Evolutionary conservation across 1,140 invertebrate species (phyloP), one percentile per base, ranked within the genome.

Genomic region (Argopecten irradians): DNA sequence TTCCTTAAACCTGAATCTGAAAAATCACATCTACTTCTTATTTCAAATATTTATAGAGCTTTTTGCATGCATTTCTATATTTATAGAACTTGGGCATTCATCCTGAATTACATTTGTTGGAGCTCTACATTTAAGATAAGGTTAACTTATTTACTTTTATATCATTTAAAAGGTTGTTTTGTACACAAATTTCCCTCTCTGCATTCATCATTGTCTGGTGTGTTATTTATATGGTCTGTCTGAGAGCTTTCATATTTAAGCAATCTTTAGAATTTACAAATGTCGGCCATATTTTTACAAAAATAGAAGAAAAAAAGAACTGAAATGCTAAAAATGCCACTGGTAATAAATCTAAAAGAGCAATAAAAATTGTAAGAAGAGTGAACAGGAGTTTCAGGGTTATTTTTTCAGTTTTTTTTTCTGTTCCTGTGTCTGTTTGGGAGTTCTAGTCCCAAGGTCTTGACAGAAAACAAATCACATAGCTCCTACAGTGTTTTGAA

Each of bases 321-420:
- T 11, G 13, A 71, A 71, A 71, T 71, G 55, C 55, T 71, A 71
- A 71, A 71, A 71, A 71, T 71, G 55, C 55, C 55, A 71, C n/a
- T 5, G n/a, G 55, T n/a, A 71, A 71, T 71, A 71, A 71, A 71
- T 71, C 55, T 71, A 71, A n/a, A 71, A 71, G n/a, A n/a, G 55
- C 55, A 71, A 71, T 71, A 71, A 71, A 55, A 71, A 71, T 71
- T 71, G 55, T 71, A 71, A 71, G 43, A 46, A 46, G 55, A 71
- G 55, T 5, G 55, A 71, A n/a, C 55, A 71, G 55, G 28, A 71
- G 55, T 71, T 71, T 71, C 55, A 71, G 55, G 55, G 55, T 71
- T 46, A 46, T 16, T 8, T 46, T 46, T 46, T 46, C 43, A 46
- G 13, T 46, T 46, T 71, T 55, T 71, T 71, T 71, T 71, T 71